Conservation (phyloP, 2,113 vertebrate species). For the Carlito syrichta region DNA sequence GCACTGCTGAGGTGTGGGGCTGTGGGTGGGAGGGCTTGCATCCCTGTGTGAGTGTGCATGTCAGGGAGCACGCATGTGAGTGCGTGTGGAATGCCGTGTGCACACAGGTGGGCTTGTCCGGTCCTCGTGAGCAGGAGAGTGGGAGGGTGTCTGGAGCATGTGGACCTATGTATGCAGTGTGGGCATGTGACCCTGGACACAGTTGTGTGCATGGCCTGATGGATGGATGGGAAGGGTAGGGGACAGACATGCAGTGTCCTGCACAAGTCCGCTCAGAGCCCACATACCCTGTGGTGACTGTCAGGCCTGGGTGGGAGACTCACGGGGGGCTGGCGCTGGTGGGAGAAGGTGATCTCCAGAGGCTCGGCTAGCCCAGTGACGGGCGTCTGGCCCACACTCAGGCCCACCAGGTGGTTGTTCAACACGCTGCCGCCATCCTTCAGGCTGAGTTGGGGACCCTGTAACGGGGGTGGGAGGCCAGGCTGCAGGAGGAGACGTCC, state of each 20-base stretch:
- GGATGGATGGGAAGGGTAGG: neutral
- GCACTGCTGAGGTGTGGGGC: accelerated
- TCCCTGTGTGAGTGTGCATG: accelerated
- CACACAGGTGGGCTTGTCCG: too few relatives aligned
- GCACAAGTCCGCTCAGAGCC: neutral
- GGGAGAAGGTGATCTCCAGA: slow-evolving; percentile 81
- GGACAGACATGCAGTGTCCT: neutral
- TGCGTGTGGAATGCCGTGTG: accelerated
- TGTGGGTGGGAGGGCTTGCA: accelerated
- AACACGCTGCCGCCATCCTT: slow-evolving; percentile 7
- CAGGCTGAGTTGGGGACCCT: slow-evolving; percentile 53
- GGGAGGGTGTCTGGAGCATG: accelerated
- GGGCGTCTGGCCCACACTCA: slow-evolving; percentile 77
- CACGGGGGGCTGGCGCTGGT: slow-evolving; percentile 63
- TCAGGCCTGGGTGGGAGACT: neutral
- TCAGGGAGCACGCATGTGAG: neutral
- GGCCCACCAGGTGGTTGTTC: slow-evolving; percentile 79
- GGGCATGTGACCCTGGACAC: too few relatives aligned
- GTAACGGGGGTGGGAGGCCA: neutral
- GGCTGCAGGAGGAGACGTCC: neutral
- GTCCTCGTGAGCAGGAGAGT: neutral
- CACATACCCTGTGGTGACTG: accelerated
- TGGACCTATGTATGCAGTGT: accelerated
- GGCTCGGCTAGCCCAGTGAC: slow-evolving; percentile 80
- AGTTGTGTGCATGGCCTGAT: accelerated